These are phyloP conservation scores for Saiga tatarica DNA, from an alignment of 2,113 vertebrate species.

Conservation along the genomic window DNA sequence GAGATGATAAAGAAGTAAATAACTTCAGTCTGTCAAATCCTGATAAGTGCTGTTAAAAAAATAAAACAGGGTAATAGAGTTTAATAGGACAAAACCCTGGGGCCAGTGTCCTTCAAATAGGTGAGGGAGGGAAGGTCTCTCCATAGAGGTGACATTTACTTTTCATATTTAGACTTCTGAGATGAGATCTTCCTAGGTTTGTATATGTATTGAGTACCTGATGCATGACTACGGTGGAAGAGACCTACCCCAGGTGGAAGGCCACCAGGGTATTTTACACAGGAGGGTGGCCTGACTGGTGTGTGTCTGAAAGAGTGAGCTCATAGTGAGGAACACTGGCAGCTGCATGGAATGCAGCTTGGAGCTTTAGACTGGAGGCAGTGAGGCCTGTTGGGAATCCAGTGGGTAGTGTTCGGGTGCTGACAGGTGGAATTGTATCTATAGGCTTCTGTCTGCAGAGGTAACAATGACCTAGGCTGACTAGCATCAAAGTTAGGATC, in stretches of 20 bases:
- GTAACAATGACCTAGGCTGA: background rate
- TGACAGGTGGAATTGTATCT: background rate
- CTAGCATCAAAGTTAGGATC: background rate
- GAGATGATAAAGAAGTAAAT: background rate
- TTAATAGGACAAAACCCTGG: background rate
- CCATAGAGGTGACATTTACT: background rate
- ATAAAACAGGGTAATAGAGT: background rate
- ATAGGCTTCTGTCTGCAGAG: background rate
- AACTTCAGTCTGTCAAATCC: background rate
- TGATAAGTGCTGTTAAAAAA: background rate
- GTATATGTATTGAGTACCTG: background rate
- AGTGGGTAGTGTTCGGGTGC: background rate
- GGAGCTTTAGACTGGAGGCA: background rate
- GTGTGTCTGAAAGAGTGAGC: background rate
- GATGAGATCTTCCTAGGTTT: background rate
- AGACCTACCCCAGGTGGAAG: background rate
- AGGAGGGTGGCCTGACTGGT: background rate
- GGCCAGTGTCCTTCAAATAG: background rate
- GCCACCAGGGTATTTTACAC: too few species aligned
- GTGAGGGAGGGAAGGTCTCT: background rate
- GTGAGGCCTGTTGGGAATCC: background rate
- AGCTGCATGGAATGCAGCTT: background rate
- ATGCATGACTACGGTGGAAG: background rate
- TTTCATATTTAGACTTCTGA: background rate
- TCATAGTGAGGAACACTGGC: background rate